Conservation (phyloP, 2,888 invertebrate species). For the Heliconius sara region DNA sequence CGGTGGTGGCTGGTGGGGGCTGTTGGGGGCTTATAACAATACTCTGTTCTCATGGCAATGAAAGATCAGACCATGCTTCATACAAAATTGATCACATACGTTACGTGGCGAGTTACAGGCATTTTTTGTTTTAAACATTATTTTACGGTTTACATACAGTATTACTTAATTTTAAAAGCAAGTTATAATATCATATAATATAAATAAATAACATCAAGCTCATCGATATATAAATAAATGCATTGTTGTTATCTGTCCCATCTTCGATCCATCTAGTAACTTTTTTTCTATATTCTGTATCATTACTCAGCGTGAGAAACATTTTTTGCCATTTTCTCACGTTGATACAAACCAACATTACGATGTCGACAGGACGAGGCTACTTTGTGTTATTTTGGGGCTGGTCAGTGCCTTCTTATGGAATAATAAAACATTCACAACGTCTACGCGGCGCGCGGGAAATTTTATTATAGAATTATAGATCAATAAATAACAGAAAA, state of each 20-base stretch:
- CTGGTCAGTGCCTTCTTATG: slow-evolving; percentile 25
- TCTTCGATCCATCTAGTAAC: not conserved
- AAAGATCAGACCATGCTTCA: not conserved
- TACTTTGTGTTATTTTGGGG: slow-evolving; percentile 11
- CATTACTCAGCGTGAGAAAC: slow-evolving; percentile 50
- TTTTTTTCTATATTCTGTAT: slow-evolving; percentile 6
- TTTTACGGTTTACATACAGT: too few relatives aligned
- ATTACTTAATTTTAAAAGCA: too few relatives aligned
- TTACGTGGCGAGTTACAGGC: not conserved
- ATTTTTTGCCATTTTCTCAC: slow-evolving; percentile 50
- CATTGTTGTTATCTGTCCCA: slow-evolving; percentile 18
- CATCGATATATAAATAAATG: not conserved
- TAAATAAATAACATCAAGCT: not conserved
- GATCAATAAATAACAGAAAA: too few relatives aligned
- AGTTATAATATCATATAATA: not conserved
- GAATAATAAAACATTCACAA: not conserved
- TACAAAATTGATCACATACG: not conserved
- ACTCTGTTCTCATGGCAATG: slow-evolving; percentile 10
- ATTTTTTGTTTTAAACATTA: not conserved
- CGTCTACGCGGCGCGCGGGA: not conserved
- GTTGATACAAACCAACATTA: slow-evolving; percentile 38
- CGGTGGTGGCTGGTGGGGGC: too few relatives aligned
- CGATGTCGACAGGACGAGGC: not conserved
- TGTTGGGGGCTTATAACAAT: not conserved
- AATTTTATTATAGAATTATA: not conserved